Conservation (phyloP, 2,888 invertebrate genomes). For the Calameuta idolon region DNA sequence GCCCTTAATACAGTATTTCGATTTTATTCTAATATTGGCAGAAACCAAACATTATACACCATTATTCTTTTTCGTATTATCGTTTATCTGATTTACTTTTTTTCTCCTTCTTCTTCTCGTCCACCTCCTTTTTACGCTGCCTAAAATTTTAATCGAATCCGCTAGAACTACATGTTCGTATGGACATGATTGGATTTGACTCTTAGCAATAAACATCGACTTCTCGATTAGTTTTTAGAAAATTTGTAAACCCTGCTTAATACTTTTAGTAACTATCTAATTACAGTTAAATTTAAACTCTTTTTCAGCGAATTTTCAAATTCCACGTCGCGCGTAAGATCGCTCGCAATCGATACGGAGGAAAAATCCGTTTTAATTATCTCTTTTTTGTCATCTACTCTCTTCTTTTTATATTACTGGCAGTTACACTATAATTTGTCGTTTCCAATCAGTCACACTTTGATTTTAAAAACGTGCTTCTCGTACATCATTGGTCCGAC, state of each 20-base stretch:
- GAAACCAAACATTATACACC: conserved; percentile 13
- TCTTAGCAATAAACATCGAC: conserved; percentile 34
- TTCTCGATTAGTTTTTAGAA: conserved; percentile 37
- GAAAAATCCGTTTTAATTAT: conserved; percentile 32
- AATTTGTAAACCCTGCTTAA: conserved; percentile 48
- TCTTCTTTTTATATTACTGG: conserved; percentile 38
- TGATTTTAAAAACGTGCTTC: conserved; percentile 29
- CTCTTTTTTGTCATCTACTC: conserved; percentile 14
- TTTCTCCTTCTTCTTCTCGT: background rate
- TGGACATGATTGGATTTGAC: conserved; percentile 25
- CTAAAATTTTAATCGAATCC: conserved; percentile 14
- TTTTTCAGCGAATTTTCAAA: background rate
- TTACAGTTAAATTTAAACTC: conserved; percentile 34
- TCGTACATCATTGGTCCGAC: conserved; percentile 34
- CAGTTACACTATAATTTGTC: conserved; percentile 49
- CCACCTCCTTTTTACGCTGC: too few relatives aligned
- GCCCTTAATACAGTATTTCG: conserved; percentile 1
- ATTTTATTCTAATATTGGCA: background rate
- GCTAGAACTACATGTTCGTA: conserved; percentile 31
- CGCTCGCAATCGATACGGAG: conserved; percentile 28
- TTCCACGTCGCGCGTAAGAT: conserved; percentile 13
- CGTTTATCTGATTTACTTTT: conserved; percentile 7
- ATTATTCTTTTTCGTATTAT: conserved; percentile 25
- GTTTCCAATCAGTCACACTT: conserved; percentile 51
- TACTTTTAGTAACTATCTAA: conserved; percentile 38